These are phyloP conservation scores for Sylvia atricapilla DNA, from an alignment of 2,113 vertebrate genomes.

Conservation along the genomic window DNA sequence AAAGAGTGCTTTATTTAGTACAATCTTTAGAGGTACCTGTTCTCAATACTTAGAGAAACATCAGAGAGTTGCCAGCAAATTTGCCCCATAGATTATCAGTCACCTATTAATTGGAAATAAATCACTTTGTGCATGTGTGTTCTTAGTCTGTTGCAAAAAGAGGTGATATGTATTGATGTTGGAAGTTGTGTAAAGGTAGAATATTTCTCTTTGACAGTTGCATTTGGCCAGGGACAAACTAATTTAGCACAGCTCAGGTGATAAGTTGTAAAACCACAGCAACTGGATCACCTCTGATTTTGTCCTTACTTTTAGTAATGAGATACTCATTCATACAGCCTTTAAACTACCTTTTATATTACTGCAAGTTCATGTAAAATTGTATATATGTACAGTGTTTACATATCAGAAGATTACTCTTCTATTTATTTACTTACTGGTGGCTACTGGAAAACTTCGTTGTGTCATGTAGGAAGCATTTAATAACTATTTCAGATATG, in stretches of 20 bases:
- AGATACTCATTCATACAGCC: not conserved
- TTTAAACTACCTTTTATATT: not conserved
- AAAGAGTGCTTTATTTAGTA: not conserved
- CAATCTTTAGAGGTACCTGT: not conserved
- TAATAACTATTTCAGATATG: not conserved
- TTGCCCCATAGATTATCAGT: not conserved
- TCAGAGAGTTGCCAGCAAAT: not conserved
- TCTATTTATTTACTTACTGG: not conserved
- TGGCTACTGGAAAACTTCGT: not conserved
- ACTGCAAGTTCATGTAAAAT: not conserved
- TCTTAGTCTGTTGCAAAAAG: not conserved
- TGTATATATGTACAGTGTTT: not conserved
- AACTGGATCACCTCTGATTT: not conserved
- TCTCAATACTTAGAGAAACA: not conserved
- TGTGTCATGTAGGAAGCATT: not conserved
- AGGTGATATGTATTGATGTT: not conserved
- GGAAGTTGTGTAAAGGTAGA: not conserved
- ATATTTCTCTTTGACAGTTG: not conserved
- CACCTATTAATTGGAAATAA: not conserved
- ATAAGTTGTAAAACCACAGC: not conserved
- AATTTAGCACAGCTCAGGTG: not conserved
- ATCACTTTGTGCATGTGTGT: not conserved
- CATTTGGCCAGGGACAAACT: not conserved
- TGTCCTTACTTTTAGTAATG: not conserved
- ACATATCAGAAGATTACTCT: not conserved